Base-by-base conservation (phyloP, 2,888 invertebrate species). In the Pardosa pseudoannulata region DNA sequence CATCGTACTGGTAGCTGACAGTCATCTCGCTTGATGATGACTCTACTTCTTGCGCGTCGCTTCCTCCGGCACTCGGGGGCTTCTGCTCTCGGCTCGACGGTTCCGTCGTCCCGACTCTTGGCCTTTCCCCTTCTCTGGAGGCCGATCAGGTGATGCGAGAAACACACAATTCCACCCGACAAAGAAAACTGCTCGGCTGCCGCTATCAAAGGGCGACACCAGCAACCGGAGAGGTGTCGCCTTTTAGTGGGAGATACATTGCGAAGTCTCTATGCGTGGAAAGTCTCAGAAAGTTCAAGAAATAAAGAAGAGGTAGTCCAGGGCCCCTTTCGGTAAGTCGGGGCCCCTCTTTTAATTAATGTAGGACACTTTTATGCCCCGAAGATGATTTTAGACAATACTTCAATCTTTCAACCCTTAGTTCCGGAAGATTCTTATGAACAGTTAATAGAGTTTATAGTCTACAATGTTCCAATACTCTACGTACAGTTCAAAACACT, bases 1-100 rank as follows among this genome's bases (percentile, higher is more conserved):
- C 93, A 90, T 93, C 93, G 89, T 93, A 93, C 90, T 93, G 93
- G 90, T 93, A 93, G 88, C 93, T 93, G 83, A 93, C 93, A 88
- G 93, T 93, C 93, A 93, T 93, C 83, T 76, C 76, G 27, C 41
- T 46, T 16, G 72, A 65, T 19, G 82, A 76, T 50, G 65, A 65
- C 64, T 27, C 85, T 68, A 73, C 79, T 50, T 72, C 79, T 39
- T 46, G 56, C 23, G 56, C 73, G 29, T 29, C 32, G 64, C 67
- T 72, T 75, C 73, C 76, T 72, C 76, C 87, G 67, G 28, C 68
- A 71, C 80, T 80, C 68, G 68, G 74, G 79, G 79, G 79, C 73
- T 71, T 72, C 67, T 68, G 67, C 64, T 64, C 82, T 62, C 67
- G 67, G 67, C 72, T 78, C 36, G 64, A 32, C 50, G 79, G 32